Conservation (phyloP, 2,113 vertebrate genomes). For the Pseudopodoces humilis region DNA sequence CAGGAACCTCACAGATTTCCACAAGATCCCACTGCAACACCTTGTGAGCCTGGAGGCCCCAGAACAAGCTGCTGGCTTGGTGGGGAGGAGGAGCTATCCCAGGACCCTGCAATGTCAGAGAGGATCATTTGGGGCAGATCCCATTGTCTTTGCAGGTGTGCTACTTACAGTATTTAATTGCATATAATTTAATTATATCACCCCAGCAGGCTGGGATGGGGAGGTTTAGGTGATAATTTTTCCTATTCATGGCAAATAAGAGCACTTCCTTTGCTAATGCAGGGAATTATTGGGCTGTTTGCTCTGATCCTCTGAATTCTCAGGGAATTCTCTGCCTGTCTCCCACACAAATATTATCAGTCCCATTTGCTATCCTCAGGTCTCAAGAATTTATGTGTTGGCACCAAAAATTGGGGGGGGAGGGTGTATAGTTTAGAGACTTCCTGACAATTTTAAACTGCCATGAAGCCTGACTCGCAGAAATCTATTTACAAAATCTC, state of each 20-base stretch:
- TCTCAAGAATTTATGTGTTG: background rate
- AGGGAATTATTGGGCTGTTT: background rate
- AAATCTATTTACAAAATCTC: background rate
- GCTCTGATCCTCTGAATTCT: background rate
- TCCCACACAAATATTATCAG: background rate
- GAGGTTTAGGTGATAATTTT: background rate
- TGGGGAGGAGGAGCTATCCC: background rate
- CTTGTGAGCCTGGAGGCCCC: background rate
- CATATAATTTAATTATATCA: background rate
- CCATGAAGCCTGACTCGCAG: background rate
- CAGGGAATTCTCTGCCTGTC: background rate
- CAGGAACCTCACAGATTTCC: background rate
- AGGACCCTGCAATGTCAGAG: background rate
- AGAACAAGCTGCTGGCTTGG: background rate
- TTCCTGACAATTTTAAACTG: background rate
- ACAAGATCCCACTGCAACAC: rapidly evolving
- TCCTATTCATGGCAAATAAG: background rate
- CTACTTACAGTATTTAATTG: background rate
- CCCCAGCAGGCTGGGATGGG: background rate
- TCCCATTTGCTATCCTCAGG: background rate
- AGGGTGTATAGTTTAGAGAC: background rate
- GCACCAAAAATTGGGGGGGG: background rate
- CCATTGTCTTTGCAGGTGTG: background rate
- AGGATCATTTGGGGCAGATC: background rate
- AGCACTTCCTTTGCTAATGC: background rate